These are phyloP conservation scores for Dusona sp. DNA, from an alignment of 2,888 invertebrate species.

Conservation along the genomic window DNA sequence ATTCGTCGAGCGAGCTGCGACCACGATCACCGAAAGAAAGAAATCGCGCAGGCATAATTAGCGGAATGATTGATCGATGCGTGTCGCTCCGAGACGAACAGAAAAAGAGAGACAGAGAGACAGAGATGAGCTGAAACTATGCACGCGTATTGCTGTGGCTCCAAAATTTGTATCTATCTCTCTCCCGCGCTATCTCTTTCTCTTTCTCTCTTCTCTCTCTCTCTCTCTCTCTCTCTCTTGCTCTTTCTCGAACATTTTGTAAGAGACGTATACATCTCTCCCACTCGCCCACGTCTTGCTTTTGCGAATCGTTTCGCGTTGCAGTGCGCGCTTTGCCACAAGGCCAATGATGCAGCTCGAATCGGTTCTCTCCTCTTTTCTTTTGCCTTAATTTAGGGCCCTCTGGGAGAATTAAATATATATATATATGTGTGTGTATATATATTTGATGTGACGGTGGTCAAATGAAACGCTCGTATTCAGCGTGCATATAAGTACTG, in stretches of 20 bases:
- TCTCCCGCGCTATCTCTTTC: constrained; percentile 16
- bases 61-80: constrained; percentile 84
- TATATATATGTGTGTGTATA: constrained; percentile 67
- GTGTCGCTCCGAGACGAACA: constrained; percentile 77
- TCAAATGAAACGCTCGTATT: constrained; percentile 56
- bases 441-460: constrained; percentile 67
- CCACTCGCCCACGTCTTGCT: constrained; percentile 65
- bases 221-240: constrained; percentile 12
- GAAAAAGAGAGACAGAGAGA: not conserved
- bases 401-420: constrained; percentile 69
- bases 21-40: constrained; percentile 80
- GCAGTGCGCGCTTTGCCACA: constrained; percentile 53
- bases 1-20: constrained; percentile 66
- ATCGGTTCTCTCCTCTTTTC: constrained; percentile 76
- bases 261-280: constrained; percentile 45
- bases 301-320: constrained; percentile 62
- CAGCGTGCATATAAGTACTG: constrained; percentile 67
- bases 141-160: constrained; percentile 78
- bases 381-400: constrained; percentile 81
- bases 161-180: constrained; percentile 58
- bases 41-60: constrained; percentile 83
- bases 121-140: constrained; percentile 71
- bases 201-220: constrained; percentile 38
- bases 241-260: constrained; percentile 49
- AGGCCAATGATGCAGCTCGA: constrained; percentile 65